Evolutionary conservation across 2,888 invertebrate genomes (phyloP).

Genomic region (Chaetogeoica ovagalla): DNA sequence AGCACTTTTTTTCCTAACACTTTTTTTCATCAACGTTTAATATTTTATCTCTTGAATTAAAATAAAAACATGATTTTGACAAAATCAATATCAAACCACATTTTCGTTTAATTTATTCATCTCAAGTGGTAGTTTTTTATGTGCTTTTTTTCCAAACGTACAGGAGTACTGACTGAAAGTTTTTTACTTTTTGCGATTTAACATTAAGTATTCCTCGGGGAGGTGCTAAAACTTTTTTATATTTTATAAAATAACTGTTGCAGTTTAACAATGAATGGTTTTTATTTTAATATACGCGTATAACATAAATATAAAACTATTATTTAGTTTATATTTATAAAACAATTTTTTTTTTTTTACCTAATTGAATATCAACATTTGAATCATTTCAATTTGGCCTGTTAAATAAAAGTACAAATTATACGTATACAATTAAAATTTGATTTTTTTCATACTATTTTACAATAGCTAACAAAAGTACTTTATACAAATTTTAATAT

Average conservation of each 20-base stretch:
- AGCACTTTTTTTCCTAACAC: too few species aligned
- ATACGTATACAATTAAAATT: too few species aligned
- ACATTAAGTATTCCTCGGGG: constrained; percentile 9
- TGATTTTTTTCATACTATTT: too few species aligned
- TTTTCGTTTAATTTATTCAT: constrained; percentile 31
- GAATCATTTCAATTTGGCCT: too few species aligned
- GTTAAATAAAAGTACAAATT: too few species aligned
- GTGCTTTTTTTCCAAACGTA: constrained; percentile 1
- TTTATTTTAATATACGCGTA: background rate
- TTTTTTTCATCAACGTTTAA: background rate
- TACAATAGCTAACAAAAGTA: too few species aligned
- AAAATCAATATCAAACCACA: constrained; percentile 36
- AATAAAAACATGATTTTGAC: constrained; percentile 22
- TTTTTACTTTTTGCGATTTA: constrained; percentile 18
- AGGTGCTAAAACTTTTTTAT: constrained; percentile 13
- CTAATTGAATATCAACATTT: too few species aligned
- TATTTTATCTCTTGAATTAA: background rate
- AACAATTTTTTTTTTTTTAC: too few species aligned
- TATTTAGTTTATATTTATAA: too few species aligned
- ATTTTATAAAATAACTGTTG: constrained; percentile 16
- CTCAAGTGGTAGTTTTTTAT: constrained; percentile 30
- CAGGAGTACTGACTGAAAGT: constrained; percentile 2
- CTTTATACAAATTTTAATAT: too few species aligned
- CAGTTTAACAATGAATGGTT: background rate
- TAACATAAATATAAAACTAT: background rate